Evolutionary conservation across 2,888 invertebrate genomes (phyloP), one percentile per base, ranked within the genome.

Genomic region (Synanthedon myopaeformis): DNA sequence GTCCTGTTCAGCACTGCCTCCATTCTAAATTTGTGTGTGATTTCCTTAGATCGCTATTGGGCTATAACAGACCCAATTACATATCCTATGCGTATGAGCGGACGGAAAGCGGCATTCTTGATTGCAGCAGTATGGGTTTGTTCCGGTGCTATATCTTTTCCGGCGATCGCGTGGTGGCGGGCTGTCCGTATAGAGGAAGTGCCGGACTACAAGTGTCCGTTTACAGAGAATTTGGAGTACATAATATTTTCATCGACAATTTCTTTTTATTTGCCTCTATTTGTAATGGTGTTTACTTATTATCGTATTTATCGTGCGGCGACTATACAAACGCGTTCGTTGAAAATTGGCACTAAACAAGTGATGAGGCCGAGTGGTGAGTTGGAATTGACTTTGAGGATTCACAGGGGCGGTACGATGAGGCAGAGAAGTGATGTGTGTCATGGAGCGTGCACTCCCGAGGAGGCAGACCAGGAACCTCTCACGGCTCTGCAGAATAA

Each of bases 271-370:
- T 90, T 97, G 64, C 99, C 99, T 35, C 88, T 99, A 35, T 92
- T 96, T 76, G 96, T 99, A 55, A 99, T 99, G 97, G 95, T 99
- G 61, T 98, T 98, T 81, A 98, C 98, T 4, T 99, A 99, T 79
- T 97, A 96, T 79, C 92, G 95, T 62, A 98, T 98, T 65, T 98
- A 98, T 83, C 90, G 95, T 50, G 98, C 98, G 3, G 98, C 98
- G 4, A 94, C 95, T 2, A 93, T 94, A 65, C 98, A 98, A 82
- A 97, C 96, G 54, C 90, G 94, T 59, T 96, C 96, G 53, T 88
- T 98, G 42, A 94, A 96, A 72, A 90, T 95, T 57, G 98, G 98
- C 56, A 95, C 96, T 55, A 98, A 98, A 70, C 95, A 95, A 82
- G 94, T 95, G 64, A 90, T 95, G 80, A 90, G 94, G 79, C 93